Base-by-base conservation (phyloP, 2,797 vertebrate species). In the Nyctalus aviator region DNA sequence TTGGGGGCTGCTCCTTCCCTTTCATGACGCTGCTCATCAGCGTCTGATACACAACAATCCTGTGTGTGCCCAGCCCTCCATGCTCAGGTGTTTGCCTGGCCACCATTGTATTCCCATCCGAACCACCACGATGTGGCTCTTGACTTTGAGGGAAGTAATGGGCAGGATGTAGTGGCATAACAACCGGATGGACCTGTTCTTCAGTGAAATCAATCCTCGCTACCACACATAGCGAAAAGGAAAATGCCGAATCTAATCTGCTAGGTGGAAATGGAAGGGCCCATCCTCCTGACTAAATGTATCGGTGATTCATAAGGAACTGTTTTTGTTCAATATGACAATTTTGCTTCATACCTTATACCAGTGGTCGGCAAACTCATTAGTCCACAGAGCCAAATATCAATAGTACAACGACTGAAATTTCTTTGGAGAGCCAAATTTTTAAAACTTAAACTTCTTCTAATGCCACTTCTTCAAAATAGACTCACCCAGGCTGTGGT, bases 301-400 rank as follows among this genome's bases (percentile, higher is more conserved):
- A 77, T 68, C 32, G 5, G 3, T 5, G 25, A 66, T 41, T 6
- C 17, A 32, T 41, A 55, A 84, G 17, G n/a, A 30, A 50, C 4
- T 59, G 20, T 20, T 89, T 89, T 53, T 55, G 8, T 91, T 81
- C 20, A 62, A 71, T 91, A 87, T 76, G n/a, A 55, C 14, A n/a
- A 8, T 75, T 90, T 46, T 78, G 18, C 37, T 72, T 85, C 37
- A 76, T 44, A 81, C 12, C 20, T 78, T 72, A 79, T 79, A 44
- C 3, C 48, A 48, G 48, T 13, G 48, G 48, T 44, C 44, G 44
- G 44, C 44, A 44, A 44, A 44, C 44, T 8, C 44, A 44, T 44
- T 44, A 44, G 44, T 44, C 44, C 7, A 44, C 44, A 44, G 8
- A 44, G 44, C 44, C 44, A 44, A 44, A 44, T 44, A 44, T 44